Evolutionary conservation across 1,140 invertebrate genomes (phyloP).

Genomic region (Ceratosolen fusciceps): DNA sequence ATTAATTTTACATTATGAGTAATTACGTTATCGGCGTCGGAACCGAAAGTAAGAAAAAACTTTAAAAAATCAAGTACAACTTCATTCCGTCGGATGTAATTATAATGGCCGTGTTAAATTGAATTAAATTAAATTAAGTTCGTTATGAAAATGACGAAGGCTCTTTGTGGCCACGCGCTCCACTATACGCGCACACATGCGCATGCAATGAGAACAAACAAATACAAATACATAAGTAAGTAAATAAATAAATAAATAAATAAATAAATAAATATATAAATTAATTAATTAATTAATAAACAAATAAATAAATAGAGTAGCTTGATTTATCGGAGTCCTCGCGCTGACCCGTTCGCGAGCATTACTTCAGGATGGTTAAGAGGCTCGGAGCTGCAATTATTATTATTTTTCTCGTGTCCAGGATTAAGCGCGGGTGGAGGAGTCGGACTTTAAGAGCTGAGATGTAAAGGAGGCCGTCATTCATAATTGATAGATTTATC

Average conservation of each 20-base stretch:
- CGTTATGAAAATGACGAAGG: no score
- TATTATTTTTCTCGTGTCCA: conserved; percentile 11
- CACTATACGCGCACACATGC: no score
- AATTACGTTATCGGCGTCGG: background rate
- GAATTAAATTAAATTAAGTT: no score
- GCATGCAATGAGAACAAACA: no score
- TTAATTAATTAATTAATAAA: no score
- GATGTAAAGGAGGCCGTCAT: background rate
- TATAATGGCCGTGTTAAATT: background rate
- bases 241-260: background rate
- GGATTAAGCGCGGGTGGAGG: no score
- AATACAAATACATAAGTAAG: no score
- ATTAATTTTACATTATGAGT: background rate
- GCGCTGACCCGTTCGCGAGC: background rate
- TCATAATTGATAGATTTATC: conserved; percentile 27
- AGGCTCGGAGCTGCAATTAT: background rate
- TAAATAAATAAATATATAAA: no score
- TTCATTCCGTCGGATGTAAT: background rate
- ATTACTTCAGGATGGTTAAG: background rate
- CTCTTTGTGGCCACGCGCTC: no score
- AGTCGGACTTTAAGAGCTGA: background rate
- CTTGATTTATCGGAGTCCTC: background rate
- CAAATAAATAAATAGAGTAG: no score
- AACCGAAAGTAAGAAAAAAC: background rate
- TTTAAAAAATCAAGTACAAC: background rate